Evolutionary conservation across 2,888 invertebrate species (phyloP).

Genomic region (Bibio marci): DNA sequence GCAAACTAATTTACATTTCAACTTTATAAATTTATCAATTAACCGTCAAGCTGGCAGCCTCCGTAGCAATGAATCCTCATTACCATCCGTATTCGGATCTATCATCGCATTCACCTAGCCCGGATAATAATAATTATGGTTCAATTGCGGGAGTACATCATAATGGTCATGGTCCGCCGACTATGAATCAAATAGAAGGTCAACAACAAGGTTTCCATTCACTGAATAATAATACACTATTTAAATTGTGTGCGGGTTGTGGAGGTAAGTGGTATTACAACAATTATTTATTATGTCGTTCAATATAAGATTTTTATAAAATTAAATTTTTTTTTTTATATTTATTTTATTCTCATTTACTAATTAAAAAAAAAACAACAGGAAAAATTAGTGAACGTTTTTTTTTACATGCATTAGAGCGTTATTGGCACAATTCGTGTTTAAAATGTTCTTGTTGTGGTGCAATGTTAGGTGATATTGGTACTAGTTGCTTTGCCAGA

Average conservation of each 20-base stretch:
- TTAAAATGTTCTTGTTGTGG: slow-evolving; percentile 87
- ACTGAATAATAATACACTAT: slow-evolving; percentile 27
- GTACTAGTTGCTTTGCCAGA: slow-evolving; percentile 81
- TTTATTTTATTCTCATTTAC: neutral
- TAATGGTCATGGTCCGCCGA: slow-evolving; percentile 24
- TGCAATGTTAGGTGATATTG: slow-evolving; percentile 78
- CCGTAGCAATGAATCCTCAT: slow-evolving; percentile 79
- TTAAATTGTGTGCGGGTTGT: slow-evolving; percentile 80
- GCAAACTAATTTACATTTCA: too few relatives aligned
- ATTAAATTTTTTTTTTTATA: neutral
- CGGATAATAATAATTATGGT: slow-evolving; percentile 51
- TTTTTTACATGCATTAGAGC: slow-evolving; percentile 78
- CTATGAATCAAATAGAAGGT: slow-evolving; percentile 9
- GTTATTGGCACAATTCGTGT: slow-evolving; percentile 93
- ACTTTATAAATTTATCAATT: slow-evolving; percentile 6
- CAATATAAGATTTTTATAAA: neutral
- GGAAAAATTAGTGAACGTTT: slow-evolving; percentile 77
- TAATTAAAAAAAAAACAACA: too few relatives aligned
- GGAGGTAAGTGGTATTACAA: slow-evolving; percentile 37
- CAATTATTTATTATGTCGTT: neutral
- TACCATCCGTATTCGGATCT: slow-evolving; percentile 74
- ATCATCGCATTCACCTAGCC: slow-evolving; percentile 59
- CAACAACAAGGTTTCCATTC: slow-evolving; percentile 13
- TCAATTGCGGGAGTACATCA: slow-evolving; percentile 32
- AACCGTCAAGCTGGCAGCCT: slow-evolving; percentile 70